Evolutionary conservation across 2,888 invertebrate species (phyloP).

Genomic region (Plebejus argus): DNA sequence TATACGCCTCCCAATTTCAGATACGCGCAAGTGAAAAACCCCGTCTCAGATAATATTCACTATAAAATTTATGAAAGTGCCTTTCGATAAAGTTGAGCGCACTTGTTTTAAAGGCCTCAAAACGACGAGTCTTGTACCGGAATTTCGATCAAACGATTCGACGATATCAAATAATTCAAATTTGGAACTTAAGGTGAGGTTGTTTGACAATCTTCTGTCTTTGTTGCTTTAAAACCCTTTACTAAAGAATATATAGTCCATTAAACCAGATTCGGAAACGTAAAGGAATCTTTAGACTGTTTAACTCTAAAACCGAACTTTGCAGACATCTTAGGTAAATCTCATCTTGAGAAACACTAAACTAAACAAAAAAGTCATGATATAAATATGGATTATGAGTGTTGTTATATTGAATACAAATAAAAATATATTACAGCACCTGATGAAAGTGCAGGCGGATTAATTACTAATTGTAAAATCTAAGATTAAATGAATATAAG

Average conservation of each 20-base stretch:
- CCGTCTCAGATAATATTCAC: constrained; percentile 35
- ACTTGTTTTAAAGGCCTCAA: constrained; percentile 4
- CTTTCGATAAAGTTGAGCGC: constrained; percentile 21
- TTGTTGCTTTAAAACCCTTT: neutral
- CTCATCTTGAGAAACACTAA: too few relatives aligned
- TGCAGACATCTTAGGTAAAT: too few relatives aligned
- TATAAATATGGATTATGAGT: too few relatives aligned
- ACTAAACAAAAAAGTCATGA: too few relatives aligned
- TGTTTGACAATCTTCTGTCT: neutral
- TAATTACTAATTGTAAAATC: too few relatives aligned
- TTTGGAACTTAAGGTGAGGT: neutral
- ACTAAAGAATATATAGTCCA: neutral
- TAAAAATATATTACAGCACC: too few relatives aligned
- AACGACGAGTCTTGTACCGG: constrained; percentile 9
- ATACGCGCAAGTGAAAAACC: constrained; percentile 42
- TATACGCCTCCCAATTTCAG: constrained; percentile 46
- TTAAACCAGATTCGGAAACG: too few relatives aligned
- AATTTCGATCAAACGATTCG: neutral
- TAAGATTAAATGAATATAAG: neutral
- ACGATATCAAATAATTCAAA: neutral
- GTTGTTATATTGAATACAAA: too few relatives aligned
- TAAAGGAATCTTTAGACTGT: neutral
- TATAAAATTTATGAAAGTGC: constrained; percentile 28
- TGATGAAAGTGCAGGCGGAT: too few relatives aligned
- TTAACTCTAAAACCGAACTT: neutral